Percentiles rank a stretch among this genome's conserved stretches.
Evolutionary conservation across 2,797 vertebrate species (phyloP).

Genomic region (Enteromius paludinosus): DNA sequence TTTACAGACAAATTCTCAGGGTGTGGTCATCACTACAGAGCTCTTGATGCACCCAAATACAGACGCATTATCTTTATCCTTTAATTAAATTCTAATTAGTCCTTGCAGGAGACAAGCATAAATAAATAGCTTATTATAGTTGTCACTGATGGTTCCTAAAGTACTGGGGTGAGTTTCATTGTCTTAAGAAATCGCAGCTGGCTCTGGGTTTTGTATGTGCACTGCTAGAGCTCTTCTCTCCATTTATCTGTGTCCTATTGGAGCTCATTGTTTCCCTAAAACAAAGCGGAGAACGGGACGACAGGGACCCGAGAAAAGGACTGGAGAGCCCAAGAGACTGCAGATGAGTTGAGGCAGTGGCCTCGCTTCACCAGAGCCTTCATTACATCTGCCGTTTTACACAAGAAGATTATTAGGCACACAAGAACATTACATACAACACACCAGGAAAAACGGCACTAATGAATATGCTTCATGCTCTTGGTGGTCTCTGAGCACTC

Average conservation of each 20-base stretch:
- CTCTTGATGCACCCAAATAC: constrained; percentile 28
- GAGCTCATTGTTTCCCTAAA: constrained; percentile 33
- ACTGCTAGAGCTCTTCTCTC: constrained; percentile 18
- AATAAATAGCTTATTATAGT: constrained; percentile 1
- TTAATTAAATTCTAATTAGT: constrained; percentile 40
- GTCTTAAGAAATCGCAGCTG: constrained; percentile 30
- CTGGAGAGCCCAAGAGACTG: neutral
- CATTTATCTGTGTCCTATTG: constrained; percentile 2
- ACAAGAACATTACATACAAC: neutral
- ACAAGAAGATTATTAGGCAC: constrained; percentile 31
- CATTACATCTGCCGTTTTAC: constrained; percentile 24
- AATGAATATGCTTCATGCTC: constrained; percentile 8
- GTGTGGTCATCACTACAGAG: constrained; percentile 3
- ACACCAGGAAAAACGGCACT: constrained; percentile 5
- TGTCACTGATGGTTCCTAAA: constrained; percentile 33
- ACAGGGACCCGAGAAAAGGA: constrained; percentile 1
- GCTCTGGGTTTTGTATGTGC: constrained; percentile 29
- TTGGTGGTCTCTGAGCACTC: neutral
- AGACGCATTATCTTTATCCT: constrained; percentile 29
- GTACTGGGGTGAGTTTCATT: constrained; percentile 9
- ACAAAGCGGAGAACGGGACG: constrained; percentile 18
- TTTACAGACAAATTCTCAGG: constrained; percentile 17
- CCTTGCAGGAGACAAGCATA: constrained; percentile 18
- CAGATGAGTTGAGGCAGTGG: constrained; percentile 28
- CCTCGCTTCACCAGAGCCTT: constrained; percentile 39